phyloP scores from a whole-genome alignment of 2,888 invertebrate species.

The Drosophila nigritarsus region DNA sequence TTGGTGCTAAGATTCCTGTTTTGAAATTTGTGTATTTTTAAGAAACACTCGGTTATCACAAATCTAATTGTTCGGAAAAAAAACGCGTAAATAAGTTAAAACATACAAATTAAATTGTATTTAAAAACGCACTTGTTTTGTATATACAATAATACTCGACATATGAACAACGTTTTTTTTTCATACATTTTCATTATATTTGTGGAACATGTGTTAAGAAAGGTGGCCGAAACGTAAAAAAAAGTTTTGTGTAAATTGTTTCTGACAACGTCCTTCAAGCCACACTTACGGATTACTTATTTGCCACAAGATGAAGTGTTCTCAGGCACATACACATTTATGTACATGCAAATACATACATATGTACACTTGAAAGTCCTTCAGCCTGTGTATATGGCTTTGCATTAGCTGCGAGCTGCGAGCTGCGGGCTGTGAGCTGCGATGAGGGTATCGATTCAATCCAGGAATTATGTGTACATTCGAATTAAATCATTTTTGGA shows the following conservation, averaged over 20 bases:
- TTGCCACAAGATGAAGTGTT: conserved; percentile 25
- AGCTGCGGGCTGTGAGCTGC: background rate
- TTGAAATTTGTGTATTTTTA: conserved; percentile 39
- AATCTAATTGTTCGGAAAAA: background rate
- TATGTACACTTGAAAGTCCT: background rate
- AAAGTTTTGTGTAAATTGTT: conserved; percentile 2
- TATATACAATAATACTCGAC: conserved; percentile 7
- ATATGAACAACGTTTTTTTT: background rate
- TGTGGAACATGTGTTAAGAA: conserved; percentile 42
- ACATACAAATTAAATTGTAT: background rate
- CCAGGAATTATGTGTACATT: background rate
- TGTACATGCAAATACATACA: conserved; percentile 1
- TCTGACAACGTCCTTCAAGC: conserved; percentile 43
- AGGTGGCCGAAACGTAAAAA: conserved; percentile 7
- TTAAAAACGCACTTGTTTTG: background rate
- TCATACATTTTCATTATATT: conserved; percentile 16
- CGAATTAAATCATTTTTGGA: background rate
- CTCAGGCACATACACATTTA: conserved; percentile 12
- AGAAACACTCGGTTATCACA: background rate
- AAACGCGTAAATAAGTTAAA: background rate
- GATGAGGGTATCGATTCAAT: conserved; percentile 1
- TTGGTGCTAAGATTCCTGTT: conserved; percentile 49
- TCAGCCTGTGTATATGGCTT: conserved; percentile 1
- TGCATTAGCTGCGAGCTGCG: background rate
- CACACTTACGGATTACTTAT: conserved; percentile 37